Percentiles rank a stretch among this genome's conserved stretches.
Conservation (phyloP, 2,888 invertebrate species). For the Malthinus flaveolus region DNA sequence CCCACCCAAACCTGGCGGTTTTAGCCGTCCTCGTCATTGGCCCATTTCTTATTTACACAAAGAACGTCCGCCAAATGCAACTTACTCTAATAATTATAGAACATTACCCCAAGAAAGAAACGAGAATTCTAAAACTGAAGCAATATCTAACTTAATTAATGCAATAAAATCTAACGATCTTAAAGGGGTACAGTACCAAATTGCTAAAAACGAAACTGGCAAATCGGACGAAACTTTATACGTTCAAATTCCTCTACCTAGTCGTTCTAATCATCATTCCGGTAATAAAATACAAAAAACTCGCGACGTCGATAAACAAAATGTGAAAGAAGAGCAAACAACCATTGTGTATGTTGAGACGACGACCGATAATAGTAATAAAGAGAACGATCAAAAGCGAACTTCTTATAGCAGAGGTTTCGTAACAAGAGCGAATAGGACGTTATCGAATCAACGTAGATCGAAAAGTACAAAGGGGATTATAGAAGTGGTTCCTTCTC, state of each 20-base stretch:
- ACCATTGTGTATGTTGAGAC: not conserved
- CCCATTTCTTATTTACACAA: conserved; percentile 82
- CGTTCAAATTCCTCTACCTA: conserved; percentile 51
- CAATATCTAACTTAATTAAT: conserved; percentile 51
- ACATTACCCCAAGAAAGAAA: conserved; percentile 23
- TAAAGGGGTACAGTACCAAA: conserved; percentile 49
- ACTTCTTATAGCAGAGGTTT: conserved; percentile 44
- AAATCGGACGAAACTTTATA: conserved; percentile 48
- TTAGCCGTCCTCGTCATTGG: conserved; percentile 63
- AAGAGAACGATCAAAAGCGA: conserved; percentile 3
- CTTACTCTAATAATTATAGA: conserved; percentile 31
- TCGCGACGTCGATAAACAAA: not conserved
- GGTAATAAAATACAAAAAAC: conserved; percentile 3
- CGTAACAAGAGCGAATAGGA: conserved; percentile 47
- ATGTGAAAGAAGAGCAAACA: not conserved
- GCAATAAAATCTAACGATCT: conserved; percentile 50
- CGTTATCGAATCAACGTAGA: conserved; percentile 18
- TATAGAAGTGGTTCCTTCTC: conserved; percentile 10
- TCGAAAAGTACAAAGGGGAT: conserved; percentile 4
- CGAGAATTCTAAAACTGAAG: conserved; percentile 39
- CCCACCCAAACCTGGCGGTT: conserved; percentile 57
- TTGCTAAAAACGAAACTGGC: conserved; percentile 45
- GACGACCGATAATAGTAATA: not conserved
- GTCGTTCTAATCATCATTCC: conserved; percentile 41
- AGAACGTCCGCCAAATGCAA: conserved; percentile 74